These are phyloP conservation scores for Drepana arcuata DNA, from an alignment of 1,140 invertebrate species.

Conservation along the genomic window DNA sequence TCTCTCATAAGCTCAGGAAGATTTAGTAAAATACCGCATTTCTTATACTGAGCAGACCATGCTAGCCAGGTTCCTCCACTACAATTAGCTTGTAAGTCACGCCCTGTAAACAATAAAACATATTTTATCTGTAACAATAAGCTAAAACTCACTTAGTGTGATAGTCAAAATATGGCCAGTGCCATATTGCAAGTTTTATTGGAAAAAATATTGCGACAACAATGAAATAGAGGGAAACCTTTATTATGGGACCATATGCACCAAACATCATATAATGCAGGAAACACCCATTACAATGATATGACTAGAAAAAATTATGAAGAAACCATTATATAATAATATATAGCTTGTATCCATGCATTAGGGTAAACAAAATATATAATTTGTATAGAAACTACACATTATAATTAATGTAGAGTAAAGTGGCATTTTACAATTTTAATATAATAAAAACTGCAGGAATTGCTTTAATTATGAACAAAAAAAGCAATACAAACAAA, in stretches of 20 bases:
- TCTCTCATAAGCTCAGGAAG: constrained; percentile 71
- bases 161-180: background rate
- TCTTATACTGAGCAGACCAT: constrained; percentile 55
- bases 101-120: constrained; percentile 58
- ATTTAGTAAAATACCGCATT: constrained; percentile 80
- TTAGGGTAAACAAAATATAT: background rate
- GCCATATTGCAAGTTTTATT: background rate
- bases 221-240: too few relatives aligned
- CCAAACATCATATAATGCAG: too few relatives aligned
- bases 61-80: constrained; percentile 87
- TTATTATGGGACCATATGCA: too few relatives aligned
- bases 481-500: background rate
- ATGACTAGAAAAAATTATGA: background rate
- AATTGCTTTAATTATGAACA: background rate
- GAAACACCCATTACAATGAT: too few relatives aligned
- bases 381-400: background rate
- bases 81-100: constrained; percentile 79
- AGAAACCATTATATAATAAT: background rate
- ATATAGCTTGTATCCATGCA: background rate
- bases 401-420: background rate
- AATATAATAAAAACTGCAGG: background rate
- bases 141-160: background rate
- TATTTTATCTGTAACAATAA: background rate
- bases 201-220: too few relatives aligned
- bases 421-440: background rate